Percentiles rank a stretch among this genome's conserved stretches.
phyloP scores from a whole-genome alignment of 2,888 invertebrate genomes.

The Hypomecis atomaria region DNA sequence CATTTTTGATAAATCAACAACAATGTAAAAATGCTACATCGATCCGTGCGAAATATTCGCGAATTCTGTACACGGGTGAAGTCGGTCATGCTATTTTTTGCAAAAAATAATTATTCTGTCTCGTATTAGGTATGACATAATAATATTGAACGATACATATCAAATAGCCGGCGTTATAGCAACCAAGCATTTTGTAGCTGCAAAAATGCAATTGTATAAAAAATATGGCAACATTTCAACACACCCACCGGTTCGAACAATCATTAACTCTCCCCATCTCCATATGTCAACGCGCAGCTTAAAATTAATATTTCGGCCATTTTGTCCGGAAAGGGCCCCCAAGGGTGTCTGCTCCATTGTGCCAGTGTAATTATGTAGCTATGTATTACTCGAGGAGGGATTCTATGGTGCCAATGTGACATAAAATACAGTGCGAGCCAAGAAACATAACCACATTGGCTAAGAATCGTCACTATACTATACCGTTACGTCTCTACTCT shows the following conservation, averaged over 20 bases:
- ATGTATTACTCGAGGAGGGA: slow-evolving; percentile 47
- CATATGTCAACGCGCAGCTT: slow-evolving; percentile 37
- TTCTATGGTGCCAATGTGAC: slow-evolving; percentile 23
- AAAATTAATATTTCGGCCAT: slow-evolving; percentile 42
- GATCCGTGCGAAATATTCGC: too few relatives aligned
- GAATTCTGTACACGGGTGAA: too few relatives aligned
- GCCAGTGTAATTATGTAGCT: slow-evolving; percentile 62
- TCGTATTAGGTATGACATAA: too few relatives aligned
- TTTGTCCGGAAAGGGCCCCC: slow-evolving; percentile 49
- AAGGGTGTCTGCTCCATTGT: slow-evolving; percentile 56
- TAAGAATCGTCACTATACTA: too few relatives aligned
- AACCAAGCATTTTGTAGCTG: not conserved
- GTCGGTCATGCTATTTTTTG: too few relatives aligned
- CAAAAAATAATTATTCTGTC: too few relatives aligned
- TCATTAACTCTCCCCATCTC: slow-evolving; percentile 34
- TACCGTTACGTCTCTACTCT: too few relatives aligned
- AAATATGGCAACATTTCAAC: slow-evolving; percentile 17
- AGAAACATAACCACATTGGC: not conserved
- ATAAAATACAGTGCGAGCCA: not conserved
- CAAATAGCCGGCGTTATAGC: too few relatives aligned
- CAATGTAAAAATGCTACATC: too few relatives aligned
- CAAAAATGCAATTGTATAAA: not conserved
- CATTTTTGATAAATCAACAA: too few relatives aligned
- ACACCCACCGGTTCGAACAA: slow-evolving; percentile 18
- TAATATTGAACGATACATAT: too few relatives aligned